phyloP scores from a whole-genome alignment of 2,888 invertebrate species.

The Psylliodes chrysocephalus region DNA sequence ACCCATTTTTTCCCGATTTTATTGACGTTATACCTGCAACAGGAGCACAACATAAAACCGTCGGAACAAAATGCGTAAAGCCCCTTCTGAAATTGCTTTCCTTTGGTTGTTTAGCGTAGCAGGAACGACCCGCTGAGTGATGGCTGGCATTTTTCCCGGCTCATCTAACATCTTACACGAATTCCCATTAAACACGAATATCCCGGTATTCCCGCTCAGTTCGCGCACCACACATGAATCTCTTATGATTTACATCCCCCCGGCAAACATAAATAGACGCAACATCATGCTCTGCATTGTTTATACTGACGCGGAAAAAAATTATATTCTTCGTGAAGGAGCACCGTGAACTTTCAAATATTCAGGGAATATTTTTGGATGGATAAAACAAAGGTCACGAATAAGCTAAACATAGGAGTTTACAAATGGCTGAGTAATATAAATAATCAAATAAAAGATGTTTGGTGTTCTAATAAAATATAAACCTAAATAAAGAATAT shows the following conservation, averaged over 20 bases:
- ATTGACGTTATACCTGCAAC: not conserved
- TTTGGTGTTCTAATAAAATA: too few relatives aligned
- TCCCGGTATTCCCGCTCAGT: too few relatives aligned
- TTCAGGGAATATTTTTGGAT: not conserved
- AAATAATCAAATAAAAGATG: too few relatives aligned
- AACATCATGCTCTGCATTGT: constrained; percentile 24
- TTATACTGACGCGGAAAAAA: constrained; percentile 19
- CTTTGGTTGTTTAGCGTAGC: constrained; percentile 16
- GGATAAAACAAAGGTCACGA: too few relatives aligned
- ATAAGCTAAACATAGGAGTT: too few relatives aligned
- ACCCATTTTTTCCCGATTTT: not conserved
- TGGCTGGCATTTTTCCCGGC: constrained; percentile 50
- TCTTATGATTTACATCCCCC: constrained; percentile 42
- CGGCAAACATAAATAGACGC: constrained; percentile 26
- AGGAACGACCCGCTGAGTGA: constrained; percentile 42
- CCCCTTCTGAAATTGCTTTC: not conserved
- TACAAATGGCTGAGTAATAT: too few relatives aligned
- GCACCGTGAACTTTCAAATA: not conserved
- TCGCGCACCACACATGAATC: constrained; percentile 40
- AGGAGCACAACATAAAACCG: not conserved
- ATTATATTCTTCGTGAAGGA: not conserved
- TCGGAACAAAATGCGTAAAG: not conserved
- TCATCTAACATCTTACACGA: constrained; percentile 52
- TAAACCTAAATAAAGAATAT: too few relatives aligned
- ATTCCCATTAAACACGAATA: constrained; percentile 47